These are phyloP conservation scores for Malurus alboscapulatus DNA, from an alignment of 2,113 vertebrate species.

Conservation along the genomic window DNA sequence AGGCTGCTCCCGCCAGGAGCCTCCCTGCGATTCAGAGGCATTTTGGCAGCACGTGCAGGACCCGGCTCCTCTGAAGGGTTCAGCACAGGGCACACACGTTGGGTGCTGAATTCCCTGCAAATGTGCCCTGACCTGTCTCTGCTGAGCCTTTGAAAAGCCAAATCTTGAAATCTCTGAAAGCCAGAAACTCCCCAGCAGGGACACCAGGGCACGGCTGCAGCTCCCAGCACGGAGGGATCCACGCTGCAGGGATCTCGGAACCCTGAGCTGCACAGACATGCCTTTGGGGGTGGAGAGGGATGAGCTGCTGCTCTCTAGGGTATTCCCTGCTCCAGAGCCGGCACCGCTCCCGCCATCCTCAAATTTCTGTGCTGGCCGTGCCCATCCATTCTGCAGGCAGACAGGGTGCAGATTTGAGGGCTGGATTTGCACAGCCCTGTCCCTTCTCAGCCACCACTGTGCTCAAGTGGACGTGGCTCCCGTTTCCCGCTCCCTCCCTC, in stretches of 20 bases:
- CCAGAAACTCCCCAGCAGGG: constrained; percentile 41
- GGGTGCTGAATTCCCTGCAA: neutral
- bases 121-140: constrained; percentile 40
- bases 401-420: rapidly evolving
- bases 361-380: rapidly evolving
- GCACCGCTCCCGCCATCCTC: neutral
- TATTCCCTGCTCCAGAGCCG: neutral
- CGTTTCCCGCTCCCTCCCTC: neutral
- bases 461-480: rapidly evolving
- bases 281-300: neutral
- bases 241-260: neutral
- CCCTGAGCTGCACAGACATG: constrained; percentile 12
- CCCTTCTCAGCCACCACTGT: rapidly evolving
- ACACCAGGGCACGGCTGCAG: neutral
- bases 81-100: neutral
- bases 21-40: neutral
- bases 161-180: constrained; percentile 21
- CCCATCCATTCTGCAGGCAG: neutral
- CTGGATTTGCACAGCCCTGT: rapidly evolving
- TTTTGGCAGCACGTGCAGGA: neutral
- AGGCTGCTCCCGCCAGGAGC: neutral
- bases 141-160: constrained; percentile 48
- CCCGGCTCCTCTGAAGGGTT: neutral
- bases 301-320: neutral
- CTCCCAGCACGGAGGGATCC: neutral